A percentile compares a stretch with the other conserved stretches of the same genome.
phyloP scores from a whole-genome alignment of 2,113 vertebrate species.

The Mustelus asterias region DNA sequence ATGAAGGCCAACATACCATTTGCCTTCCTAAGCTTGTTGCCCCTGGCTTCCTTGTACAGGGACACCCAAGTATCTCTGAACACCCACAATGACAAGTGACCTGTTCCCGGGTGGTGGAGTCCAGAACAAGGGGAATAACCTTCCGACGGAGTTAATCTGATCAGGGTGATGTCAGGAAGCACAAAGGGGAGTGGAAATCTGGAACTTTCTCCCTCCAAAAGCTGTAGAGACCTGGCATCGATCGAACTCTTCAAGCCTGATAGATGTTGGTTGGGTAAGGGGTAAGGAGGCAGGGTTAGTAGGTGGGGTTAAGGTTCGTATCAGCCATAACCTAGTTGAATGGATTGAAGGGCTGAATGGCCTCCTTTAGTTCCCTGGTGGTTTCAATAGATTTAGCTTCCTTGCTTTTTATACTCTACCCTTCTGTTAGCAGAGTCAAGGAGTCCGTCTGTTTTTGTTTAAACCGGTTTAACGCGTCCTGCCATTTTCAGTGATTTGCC shows the following conservation, averaged over 20 bases:
- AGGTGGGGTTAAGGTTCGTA: neutral
- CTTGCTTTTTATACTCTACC: neutral
- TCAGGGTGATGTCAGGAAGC: too few relatives aligned
- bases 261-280: too few relatives aligned
- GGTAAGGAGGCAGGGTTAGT: neutral
- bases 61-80: too few relatives aligned
- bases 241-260: neutral
- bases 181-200: too few relatives aligned
- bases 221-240: neutral
- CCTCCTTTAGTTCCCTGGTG: neutral
- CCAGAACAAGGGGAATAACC: too few relatives aligned
- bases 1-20: too few relatives aligned
- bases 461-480: too few relatives aligned
- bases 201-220: neutral
- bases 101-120: too few relatives aligned
- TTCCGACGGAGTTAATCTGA: too few relatives aligned
- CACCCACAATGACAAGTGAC: too few relatives aligned
- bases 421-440: neutral
- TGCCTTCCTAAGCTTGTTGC: too few relatives aligned
- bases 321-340: neutral
- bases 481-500: neutral
- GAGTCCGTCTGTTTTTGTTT: neutral
- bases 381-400: neutral
- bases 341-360: neutral
- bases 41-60: too few relatives aligned